Evolutionary conservation across 2,888 invertebrate genomes (phyloP), one percentile per base, ranked within the genome.

Genomic region (Agrochola macilenta): DNA sequence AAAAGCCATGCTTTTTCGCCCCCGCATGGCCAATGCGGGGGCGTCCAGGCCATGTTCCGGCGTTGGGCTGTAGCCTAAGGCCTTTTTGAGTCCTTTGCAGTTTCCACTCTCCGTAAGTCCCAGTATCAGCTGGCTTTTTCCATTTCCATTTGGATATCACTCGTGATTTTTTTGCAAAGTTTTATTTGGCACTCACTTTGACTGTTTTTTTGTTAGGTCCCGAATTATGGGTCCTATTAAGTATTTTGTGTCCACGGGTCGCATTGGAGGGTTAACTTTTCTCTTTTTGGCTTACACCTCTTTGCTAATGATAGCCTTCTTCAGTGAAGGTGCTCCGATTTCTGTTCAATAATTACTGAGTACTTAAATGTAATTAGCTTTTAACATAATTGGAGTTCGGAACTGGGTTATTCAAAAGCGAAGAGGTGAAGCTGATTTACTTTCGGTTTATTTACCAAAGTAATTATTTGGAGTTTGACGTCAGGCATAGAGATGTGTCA

Each of bases 131-230:
- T 96, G 94, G 91, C 66, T 91, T 95, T 81, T 93, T 92, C 96
- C 95, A 96, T 89, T 95, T 92, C 96, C 96, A 96, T 94, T 96
- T 96, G 89, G 95, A 96, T 94, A 96, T 96, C 96, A 96, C 96
- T 92, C 94, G 95, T 95, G 92, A 92, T 95, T 81, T 92, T 93
- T 94, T 91, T 90, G 81, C 79, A 68, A 74, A 79, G 60, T 82
- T 85, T 84, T 82, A 88, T 92, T 88, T 93, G 86, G 91, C 91
- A 93, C 91, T 93, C 88, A 90, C 89, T 88, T 74, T 82, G 85
- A 83, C 79, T 90, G 92, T 92, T 89, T 86, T 87, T 68, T 74
- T 71, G 76, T 79, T 76, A 63, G 68, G 60, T 61, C 43, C 78
- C 60, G 82, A 30, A 74, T 74, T 81, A 83, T 76, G 82, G 77